Percentiles rank a stretch among this genome's conserved stretches.
Evolutionary conservation across 2,113 vertebrate species (phyloP).

Genomic region (Balaenoptera acutorostrata): DNA sequence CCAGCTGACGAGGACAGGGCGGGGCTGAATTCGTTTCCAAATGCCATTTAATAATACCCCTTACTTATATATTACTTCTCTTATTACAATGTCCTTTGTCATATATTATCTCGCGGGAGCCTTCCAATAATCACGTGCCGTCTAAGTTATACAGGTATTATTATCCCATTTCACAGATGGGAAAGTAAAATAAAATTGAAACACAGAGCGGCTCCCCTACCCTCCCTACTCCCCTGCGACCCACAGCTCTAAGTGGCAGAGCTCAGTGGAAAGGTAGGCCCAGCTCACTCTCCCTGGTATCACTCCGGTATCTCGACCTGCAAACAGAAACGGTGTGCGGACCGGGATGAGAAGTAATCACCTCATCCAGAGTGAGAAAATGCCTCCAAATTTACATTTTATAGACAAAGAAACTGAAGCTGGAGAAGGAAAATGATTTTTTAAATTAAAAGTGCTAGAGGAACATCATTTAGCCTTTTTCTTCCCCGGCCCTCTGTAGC

Average conservation of each 20-base stretch:
- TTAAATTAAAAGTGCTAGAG: neutral
- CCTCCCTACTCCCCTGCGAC: neutral
- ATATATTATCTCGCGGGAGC: neutral
- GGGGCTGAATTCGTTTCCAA: neutral
- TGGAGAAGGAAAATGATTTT: neutral
- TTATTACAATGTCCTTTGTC: neutral
- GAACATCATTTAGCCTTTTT: neutral
- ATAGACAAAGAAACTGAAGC: neutral
- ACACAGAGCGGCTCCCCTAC: neutral
- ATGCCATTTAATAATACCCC: neutral
- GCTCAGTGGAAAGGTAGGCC: neutral
- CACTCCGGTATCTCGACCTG: neutral
- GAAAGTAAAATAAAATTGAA: neutral
- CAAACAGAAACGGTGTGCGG: neutral
- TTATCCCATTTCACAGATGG: constrained; percentile 21
- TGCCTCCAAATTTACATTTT: neutral
- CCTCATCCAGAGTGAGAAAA: neutral
- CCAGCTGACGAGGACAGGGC: neutral
- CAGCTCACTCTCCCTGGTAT: neutral
- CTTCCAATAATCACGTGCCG: neutral
- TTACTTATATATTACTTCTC: neutral
- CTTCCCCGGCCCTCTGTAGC: neutral
- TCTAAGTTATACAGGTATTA: neutral
- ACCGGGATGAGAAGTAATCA: neutral
- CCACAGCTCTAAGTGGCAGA: neutral